Evolutionary conservation across 2,797 vertebrate species (phyloP), one percentile per base, ranked within the genome.

Genomic region (Eospalax fontanierii): DNA sequence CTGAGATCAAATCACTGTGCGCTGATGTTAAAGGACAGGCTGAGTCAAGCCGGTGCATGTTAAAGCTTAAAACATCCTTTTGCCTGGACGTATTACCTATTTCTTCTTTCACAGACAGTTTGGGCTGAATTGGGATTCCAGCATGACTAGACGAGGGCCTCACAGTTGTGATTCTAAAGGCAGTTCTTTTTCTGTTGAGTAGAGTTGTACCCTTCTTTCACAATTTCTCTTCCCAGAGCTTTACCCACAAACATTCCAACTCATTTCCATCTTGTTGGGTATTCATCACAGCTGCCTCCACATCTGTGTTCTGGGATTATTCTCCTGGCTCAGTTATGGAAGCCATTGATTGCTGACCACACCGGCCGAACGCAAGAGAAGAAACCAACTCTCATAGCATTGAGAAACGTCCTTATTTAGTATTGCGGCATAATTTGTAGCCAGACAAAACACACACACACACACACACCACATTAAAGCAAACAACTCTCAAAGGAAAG

Each of bases 1-100:
- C 82, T 91, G 95, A 98, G 87, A 93, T 95, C 92, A 93, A 97
- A 96, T 97, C 95, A 50, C 81, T 78, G 3, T 83, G 75, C 71
- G 81, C 81, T 93, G 91, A 93, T 94, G 86, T 97, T 97, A 83
- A 97, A 93, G 94, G 50, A 95, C 91, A 93, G 54, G 82, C 88
- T 94, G 94, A 97, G 97, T 97, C 94, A 96, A 90, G 93, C 26
- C 82, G 63, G 96, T 97, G 71, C 94, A 88, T 92, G 81, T 93
- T 21, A 92, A 94, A 82, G 96, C 97, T 96, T 97, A 95, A 97
- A 97, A 95, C 95, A 92, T 2, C 96, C 38, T 86, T 96, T 96
- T 82, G 68, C 87, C n/a, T 97, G 83, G 86, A 96, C 73, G 94
- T 92, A 87, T 95, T 96, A 71, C 59, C 79, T 89, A 75, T 90